Conservation (phyloP, 2,113 vertebrate genomes). For the Castor canadensis region DNA sequence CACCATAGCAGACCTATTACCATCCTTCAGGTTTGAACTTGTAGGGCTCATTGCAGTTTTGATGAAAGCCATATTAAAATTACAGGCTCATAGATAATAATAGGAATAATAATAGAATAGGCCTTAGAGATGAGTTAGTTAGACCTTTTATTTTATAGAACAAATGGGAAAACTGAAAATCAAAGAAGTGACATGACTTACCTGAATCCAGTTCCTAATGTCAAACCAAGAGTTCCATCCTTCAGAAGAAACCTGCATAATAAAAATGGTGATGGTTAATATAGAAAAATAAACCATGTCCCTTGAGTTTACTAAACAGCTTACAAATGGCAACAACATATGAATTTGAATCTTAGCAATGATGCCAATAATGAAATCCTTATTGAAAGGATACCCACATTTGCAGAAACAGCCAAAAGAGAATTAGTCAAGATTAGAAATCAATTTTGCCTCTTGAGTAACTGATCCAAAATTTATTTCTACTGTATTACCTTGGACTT, state of each 20-base stretch:
- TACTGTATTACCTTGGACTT: not conserved
- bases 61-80: not conserved
- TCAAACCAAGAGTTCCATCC: not conserved
- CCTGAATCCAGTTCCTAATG: not conserved
- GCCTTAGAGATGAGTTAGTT: not conserved
- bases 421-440: slow-evolving; percentile 46
- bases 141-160: not conserved
- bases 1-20: not conserved
- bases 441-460: slow-evolving; percentile 8
- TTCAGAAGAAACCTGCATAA: not conserved
- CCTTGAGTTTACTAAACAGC: not conserved
- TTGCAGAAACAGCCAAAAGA: not conserved
- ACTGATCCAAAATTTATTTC: not conserved
- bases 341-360: not conserved
- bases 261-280: slow-evolving; percentile 20
- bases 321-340: not conserved
- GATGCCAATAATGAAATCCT: not conserved
- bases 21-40: not conserved
- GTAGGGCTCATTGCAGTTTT: not conserved
- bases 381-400: not conserved
- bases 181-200: not conserved
- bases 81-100: slow-evolving; percentile 24
- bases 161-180: slow-evolving; percentile 4
- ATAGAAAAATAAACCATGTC: not conserved
- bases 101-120: slow-evolving; percentile 8